These are phyloP conservation scores for Ascidia mentula DNA, from an alignment of 23 tunicate species.

Conservation along the genomic window DNA sequence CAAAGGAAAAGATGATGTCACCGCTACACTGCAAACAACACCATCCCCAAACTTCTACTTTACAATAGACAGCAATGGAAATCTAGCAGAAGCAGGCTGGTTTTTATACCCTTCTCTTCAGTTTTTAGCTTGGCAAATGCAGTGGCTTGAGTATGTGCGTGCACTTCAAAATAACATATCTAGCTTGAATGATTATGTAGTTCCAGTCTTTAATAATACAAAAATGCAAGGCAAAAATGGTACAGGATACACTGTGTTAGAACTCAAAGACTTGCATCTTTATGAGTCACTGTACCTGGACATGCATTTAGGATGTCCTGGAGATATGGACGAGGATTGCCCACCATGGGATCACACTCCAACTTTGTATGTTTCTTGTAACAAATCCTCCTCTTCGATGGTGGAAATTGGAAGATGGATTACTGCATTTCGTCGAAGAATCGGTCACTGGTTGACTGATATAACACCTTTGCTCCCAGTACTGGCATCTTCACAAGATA, in stretches of 20 bases:
- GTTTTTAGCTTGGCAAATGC: constrained; percentile 71
- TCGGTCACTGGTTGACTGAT: constrained; percentile 65
- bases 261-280: neutral
- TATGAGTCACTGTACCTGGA: constrained; percentile 35
- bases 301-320: constrained; percentile 37
- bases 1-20: neutral
- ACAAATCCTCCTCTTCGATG: constrained; percentile 6
- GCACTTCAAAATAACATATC: constrained; percentile 23
- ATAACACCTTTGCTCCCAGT: constrained; percentile 50
- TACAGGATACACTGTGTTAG: constrained; percentile 33
- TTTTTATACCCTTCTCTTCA: constrained; percentile 54
- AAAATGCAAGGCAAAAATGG: constrained; percentile 60
- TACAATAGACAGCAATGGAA: constrained; percentile 44
- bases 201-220: constrained; percentile 42
- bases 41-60: constrained; percentile 52
- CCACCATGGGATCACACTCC: constrained; percentile 70
- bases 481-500: neutral
- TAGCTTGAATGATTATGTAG: constrained; percentile 45
- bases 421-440: constrained; percentile 46
- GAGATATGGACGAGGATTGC: constrained; percentile 53
- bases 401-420: constrained; percentile 61
- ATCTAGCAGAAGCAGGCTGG: constrained; percentile 59
- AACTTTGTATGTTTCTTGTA: constrained; percentile 42
- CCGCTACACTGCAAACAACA: constrained; percentile 28
- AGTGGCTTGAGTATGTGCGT: constrained; percentile 43